These are phyloP conservation scores for Timema cristinae DNA, from an alignment of 2,888 invertebrate species.

Conservation along the genomic window DNA sequence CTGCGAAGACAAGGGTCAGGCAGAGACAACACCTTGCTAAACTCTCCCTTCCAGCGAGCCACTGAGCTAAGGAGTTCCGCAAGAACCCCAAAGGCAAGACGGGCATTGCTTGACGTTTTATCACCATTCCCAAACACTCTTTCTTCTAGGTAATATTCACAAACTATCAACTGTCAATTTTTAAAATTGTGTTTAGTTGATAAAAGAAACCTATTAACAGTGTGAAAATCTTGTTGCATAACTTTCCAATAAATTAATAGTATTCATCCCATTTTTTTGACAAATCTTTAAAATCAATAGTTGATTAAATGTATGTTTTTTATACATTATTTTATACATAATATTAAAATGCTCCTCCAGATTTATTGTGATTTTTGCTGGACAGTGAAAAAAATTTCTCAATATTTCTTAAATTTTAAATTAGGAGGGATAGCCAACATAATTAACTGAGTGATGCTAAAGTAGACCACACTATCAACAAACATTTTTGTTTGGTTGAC, in stretches of 20 bases:
- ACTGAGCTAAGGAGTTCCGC: constrained; percentile 54
- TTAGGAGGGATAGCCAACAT: too few species aligned
- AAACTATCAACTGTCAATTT: not conserved
- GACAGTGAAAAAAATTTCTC: too few species aligned
- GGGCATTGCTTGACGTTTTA: constrained; percentile 53
- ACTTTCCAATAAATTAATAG: not conserved
- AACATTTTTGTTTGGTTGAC: too few species aligned
- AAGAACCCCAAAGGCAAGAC: constrained; percentile 50
- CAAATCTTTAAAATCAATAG: too few species aligned
- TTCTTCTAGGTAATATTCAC: constrained; percentile 14
- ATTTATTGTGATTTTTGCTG: too few species aligned
- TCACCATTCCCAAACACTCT: constrained; percentile 33
- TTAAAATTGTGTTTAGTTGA: not conserved
- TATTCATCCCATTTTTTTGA: not conserved
- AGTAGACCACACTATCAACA: too few species aligned
- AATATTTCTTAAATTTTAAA: too few species aligned
- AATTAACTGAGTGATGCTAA: too few species aligned
- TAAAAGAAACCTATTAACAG: not conserved
- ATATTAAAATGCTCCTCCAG: too few species aligned
- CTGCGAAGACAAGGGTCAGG: constrained; percentile 60
- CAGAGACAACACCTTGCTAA: constrained; percentile 46
- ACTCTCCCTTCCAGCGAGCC: constrained; percentile 56
- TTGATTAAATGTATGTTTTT: too few species aligned
- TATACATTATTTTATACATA: too few species aligned
- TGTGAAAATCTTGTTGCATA: not conserved